phyloP scores from a whole-genome alignment of 2,797 vertebrate species.

The Dallia pectoralis region DNA sequence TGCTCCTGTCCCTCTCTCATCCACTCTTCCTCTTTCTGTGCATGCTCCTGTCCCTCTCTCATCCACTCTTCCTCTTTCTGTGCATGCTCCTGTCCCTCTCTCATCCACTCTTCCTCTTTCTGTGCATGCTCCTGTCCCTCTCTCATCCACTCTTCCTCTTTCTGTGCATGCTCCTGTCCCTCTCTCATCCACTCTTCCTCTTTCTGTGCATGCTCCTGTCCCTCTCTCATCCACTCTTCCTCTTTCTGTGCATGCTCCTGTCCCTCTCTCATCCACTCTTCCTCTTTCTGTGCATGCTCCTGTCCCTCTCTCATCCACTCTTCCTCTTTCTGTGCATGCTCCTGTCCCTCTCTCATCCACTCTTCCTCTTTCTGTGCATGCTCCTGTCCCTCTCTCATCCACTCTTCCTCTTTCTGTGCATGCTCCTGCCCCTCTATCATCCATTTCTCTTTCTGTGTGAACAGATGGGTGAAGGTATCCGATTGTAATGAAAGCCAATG shows the following conservation, averaged over 20 bases:
- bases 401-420: slow-evolving; percentile 31
- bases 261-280: slow-evolving; percentile 23
- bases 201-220: slow-evolving; percentile 38
- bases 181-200: slow-evolving; percentile 20
- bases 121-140: slow-evolving; percentile 39
- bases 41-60: slow-evolving; percentile 27
- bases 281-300: slow-evolving; percentile 46
- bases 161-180: slow-evolving; percentile 33
- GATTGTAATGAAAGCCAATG: slow-evolving; percentile 63
- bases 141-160: slow-evolving; percentile 26
- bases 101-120: slow-evolving; percentile 29
- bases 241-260: slow-evolving; percentile 30
- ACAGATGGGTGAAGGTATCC: slow-evolving; percentile 72
- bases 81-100: slow-evolving; percentile 28
- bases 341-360: slow-evolving; percentile 48
- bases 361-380: not conserved
- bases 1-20: slow-evolving; percentile 44
- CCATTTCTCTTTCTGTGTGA: slow-evolving; percentile 51
- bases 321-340: slow-evolving; percentile 47
- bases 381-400: slow-evolving; percentile 25
- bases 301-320: too few relatives aligned
- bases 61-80: slow-evolving; percentile 24
- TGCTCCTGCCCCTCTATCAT: slow-evolving; percentile 33
- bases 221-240: slow-evolving; percentile 32
- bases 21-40: too few relatives aligned